These are phyloP conservation scores for Hemicrepidius hirtus DNA, from an alignment of 2,888 invertebrate genomes.

Conservation along the genomic window DNA sequence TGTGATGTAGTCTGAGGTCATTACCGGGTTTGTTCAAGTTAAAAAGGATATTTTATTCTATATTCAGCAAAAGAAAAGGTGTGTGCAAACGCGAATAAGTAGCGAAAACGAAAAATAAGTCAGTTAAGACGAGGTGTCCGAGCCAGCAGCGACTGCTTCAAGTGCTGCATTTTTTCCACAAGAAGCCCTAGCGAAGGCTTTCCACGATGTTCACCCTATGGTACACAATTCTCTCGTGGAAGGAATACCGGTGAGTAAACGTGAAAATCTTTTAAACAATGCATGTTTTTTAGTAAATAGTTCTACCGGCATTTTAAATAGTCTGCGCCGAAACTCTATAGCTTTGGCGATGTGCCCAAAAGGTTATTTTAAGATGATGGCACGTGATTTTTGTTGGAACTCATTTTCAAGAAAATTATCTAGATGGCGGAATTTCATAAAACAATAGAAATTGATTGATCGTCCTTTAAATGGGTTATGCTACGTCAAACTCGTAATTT, in stretches of 20 bases:
- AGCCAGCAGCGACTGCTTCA: constrained; percentile 58
- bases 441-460: constrained; percentile 4
- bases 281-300: constrained; percentile 49
- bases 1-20: background rate
- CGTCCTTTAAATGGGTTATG: background rate
- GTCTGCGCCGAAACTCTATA: constrained; percentile 49
- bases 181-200: constrained; percentile 36
- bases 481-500: background rate
- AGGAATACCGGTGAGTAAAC: constrained; percentile 70
- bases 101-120: constrained; percentile 58
- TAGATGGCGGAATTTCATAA: constrained; percentile 47
- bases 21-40: background rate
- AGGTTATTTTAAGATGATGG: constrained; percentile 49
- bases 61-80: constrained; percentile 44
- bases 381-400: constrained; percentile 32
- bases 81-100: constrained; percentile 45
- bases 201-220: constrained; percentile 70
- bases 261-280: constrained; percentile 43
- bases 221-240: constrained; percentile 70
- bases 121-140: constrained; percentile 62
- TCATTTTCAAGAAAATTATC: constrained; percentile 19
- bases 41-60: constrained; percentile 38
- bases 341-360: constrained; percentile 53
- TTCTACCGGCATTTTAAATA: constrained; percentile 42
- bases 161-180: constrained; percentile 53